Evolutionary conservation across 2,797 vertebrate genomes (phyloP), one percentile per base, ranked within the genome.

Genomic region (Vespertilio murinus): DNA sequence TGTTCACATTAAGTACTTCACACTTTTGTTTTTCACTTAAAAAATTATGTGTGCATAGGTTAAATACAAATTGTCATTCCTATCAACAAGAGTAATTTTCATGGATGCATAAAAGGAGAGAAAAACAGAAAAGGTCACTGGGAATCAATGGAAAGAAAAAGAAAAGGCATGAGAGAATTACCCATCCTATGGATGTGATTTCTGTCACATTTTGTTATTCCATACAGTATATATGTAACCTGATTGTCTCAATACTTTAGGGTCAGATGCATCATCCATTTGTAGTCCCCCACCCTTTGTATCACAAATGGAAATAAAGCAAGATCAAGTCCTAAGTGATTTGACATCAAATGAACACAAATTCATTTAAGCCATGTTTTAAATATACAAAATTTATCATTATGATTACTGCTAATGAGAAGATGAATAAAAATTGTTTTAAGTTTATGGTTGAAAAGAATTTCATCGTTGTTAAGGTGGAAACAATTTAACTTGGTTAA

Each of bases 1-100:
- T 94, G 98, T 88, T 95, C 54, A 74, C 10, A 94, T 38, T 65
- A 9, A 94, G 7, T 49, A 73, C n/a, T 38, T 23, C n/a, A 18
- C 6, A 38, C 35, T 86, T 78, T 25, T 85, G 20, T 73, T 54
- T 54, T 82, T 52, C 47, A 65, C 9, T 87, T 71, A 88, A 85
- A 82, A 82, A 93, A 70, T 78, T 30, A 54, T 42, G 17, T 28
- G 16, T 42, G 38, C 28, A 11, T 20, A 69, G 12, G 11, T 77
- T 70, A 82, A 91, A 75, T 33, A 83, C 17, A 90, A 67, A 74
- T 8, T 70, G 13, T 49, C 40, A 91, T 80, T 89, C 38, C 47
- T 47, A 33, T 4, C 18, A 18, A 28, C 25, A 94, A 70, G 13
- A 92, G 25, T 40, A 91, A 23, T 70, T 94, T 64, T 92, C 38